Base-by-base conservation (phyloP, 1,140 invertebrate species). In the Fopius arisanus region DNA sequence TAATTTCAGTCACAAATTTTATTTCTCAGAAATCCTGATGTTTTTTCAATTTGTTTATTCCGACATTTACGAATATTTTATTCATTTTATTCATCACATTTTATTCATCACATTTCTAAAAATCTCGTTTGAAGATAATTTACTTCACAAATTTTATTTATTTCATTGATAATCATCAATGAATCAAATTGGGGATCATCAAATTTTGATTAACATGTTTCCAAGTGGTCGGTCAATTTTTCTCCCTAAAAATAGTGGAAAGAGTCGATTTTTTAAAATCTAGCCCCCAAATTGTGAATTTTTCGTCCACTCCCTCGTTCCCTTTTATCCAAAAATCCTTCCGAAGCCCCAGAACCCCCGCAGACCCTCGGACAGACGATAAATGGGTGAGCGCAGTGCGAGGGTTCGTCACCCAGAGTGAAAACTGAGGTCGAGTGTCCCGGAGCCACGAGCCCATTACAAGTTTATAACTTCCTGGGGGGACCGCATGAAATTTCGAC, bases 401-500 rank as follows among this genome's bases (percentile, higher is more conserved):
- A 48, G 54, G 66, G 51, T n/a, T 43, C 26, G 65, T 31, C 29
- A 67, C 19, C n/a, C 10, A 59, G 69, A 62, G 37, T 40, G 62
- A 40, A 62, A 37, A 70, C 54, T 28, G 40, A 59, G 54, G 43
- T 28, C 16, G 63, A 51, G 71, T 40, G 40, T 66, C 41, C 62
- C 16, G 41, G 16, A 54, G 77, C 69, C 75, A 51, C 73, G 73
- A 77, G 75, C 70, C 78, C 76, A 82, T 82, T 82, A 82, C 80
- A 81, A 80, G 79, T 82, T 82, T 82, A 82, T 81, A 81, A 81
- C 80, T 71, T 75, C 62, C 37, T 63, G 51, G 72, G 75, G 68
- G 66, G 14, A 48, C 43, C 43, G 43, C 43, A 48, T 48, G 43
- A 48, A 48, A 48, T 48, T 48, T 48, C 43, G 43, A 48, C 43